phyloP scores from a whole-genome alignment of 2,113 vertebrate genomes.

The Microcebus murinus region DNA sequence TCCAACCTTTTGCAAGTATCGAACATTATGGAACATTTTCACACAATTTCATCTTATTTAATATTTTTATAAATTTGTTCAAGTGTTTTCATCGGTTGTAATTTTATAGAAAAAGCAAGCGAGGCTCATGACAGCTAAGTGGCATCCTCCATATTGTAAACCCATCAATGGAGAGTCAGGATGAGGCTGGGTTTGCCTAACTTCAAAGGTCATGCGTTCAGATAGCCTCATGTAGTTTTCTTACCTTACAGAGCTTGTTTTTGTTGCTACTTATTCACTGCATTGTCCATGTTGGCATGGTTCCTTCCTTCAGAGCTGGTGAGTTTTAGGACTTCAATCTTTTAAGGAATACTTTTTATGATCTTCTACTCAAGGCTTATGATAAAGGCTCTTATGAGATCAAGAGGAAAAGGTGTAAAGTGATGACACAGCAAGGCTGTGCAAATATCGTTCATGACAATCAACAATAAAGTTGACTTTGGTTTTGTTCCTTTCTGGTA shows the following conservation, averaged over 20 bases:
- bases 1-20: not conserved
- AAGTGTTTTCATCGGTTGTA: not conserved
- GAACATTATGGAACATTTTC: not conserved
- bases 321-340: not conserved
- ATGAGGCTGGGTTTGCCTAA: accelerated
- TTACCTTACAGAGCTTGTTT: not conserved
- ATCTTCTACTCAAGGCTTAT: not conserved
- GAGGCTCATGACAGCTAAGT: not conserved
- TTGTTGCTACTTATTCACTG: not conserved
- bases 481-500: not conserved
- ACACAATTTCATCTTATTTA: not conserved
- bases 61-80: not conserved
- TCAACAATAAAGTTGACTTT: not conserved
- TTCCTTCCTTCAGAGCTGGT: not conserved
- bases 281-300: accelerated
- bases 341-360: not conserved
- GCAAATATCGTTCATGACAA: not conserved
- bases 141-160: not conserved
- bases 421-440: not conserved
- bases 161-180: accelerated
- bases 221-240: not conserved
- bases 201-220: not conserved
- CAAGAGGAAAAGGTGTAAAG: not conserved
- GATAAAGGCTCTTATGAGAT: not conserved
- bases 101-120: not conserved